Conservation (phyloP, 2,113 vertebrate genomes). For the Oreotrochilus melanogaster region DNA sequence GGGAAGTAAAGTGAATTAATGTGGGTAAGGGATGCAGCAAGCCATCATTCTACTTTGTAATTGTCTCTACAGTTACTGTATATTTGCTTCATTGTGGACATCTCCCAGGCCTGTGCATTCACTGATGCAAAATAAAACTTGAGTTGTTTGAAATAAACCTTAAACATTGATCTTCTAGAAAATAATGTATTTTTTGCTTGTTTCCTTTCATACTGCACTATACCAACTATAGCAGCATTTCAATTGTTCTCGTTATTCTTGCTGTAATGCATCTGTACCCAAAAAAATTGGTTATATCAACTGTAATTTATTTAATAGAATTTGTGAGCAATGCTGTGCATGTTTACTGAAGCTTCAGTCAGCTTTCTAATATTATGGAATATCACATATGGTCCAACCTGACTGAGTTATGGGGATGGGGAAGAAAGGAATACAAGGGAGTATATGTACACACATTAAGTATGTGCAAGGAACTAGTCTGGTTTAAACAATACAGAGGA, state of each 20-base stretch:
- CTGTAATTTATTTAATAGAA: not conserved
- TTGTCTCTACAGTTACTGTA: not conserved
- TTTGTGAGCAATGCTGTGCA: not conserved
- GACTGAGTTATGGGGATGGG: not conserved
- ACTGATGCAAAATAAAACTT: not conserved
- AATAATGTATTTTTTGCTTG: not conserved
- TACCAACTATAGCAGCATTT: not conserved
- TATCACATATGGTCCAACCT: not conserved
- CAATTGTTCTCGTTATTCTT: not conserved
- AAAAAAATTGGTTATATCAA: not conserved
- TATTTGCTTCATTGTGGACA: not conserved
- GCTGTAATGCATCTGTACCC: not conserved
- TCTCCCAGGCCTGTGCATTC: fast-evolving
- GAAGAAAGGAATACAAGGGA: not conserved
- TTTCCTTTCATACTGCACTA: not conserved
- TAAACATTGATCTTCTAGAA: not conserved
- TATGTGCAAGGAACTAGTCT: fast-evolving
- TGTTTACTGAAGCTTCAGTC: not conserved
- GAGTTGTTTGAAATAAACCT: not conserved
- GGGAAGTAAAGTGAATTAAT: not conserved
- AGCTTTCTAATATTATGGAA: not conserved
- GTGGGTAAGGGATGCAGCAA: not conserved
- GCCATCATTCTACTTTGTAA: not conserved
- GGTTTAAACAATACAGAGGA: not conserved
- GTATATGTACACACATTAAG: not conserved